These are phyloP conservation scores for Rynchops niger DNA, from an alignment of 2,113 vertebrate species.

Conservation along the genomic window DNA sequence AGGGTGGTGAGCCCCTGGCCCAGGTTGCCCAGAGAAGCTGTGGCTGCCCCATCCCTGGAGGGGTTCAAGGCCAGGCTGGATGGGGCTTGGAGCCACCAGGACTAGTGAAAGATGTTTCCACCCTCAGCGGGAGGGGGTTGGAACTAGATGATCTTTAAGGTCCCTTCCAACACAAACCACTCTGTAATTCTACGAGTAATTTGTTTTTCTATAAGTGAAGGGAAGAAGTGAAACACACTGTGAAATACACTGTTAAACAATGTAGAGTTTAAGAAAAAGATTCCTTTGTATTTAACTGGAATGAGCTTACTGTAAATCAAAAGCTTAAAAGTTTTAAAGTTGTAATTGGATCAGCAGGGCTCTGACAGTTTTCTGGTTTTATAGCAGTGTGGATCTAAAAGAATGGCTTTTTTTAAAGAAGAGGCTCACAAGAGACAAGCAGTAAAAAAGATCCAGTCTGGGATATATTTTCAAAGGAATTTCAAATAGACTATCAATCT, in stretches of 20 bases:
- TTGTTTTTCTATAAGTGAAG: neutral
- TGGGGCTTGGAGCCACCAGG: fast-evolving
- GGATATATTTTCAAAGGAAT: slow-evolving; percentile 54
- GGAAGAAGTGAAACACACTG: neutral
- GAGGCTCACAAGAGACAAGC: slow-evolving; percentile 19
- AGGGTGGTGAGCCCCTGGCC: fast-evolving
- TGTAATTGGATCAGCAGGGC: slow-evolving; percentile 54
- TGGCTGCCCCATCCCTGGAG: neutral
- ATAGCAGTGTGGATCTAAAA: slow-evolving; percentile 25
- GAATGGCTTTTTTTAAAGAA: neutral
- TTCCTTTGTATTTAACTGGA: slow-evolving; percentile 21
- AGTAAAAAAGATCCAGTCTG: slow-evolving; percentile 10
- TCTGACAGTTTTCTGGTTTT: slow-evolving; percentile 48
- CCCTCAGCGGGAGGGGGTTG: fast-evolving
- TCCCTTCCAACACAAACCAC: neutral
- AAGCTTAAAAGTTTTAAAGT: slow-evolving; percentile 54
- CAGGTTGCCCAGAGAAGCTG: neutral
- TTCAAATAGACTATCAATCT: slow-evolving; percentile 41
- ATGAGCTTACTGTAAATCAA: slow-evolving; percentile 52
- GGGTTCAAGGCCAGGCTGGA: fast-evolving
- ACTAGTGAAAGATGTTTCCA: fast-evolving
- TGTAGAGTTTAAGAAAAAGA: neutral
- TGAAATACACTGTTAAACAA: neutral
- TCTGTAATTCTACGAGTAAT: neutral
- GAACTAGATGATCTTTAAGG: fast-evolving